Evolutionary conservation across 2,113 vertebrate genomes (phyloP).

Genomic region (Platichthys stellatus): DNA sequence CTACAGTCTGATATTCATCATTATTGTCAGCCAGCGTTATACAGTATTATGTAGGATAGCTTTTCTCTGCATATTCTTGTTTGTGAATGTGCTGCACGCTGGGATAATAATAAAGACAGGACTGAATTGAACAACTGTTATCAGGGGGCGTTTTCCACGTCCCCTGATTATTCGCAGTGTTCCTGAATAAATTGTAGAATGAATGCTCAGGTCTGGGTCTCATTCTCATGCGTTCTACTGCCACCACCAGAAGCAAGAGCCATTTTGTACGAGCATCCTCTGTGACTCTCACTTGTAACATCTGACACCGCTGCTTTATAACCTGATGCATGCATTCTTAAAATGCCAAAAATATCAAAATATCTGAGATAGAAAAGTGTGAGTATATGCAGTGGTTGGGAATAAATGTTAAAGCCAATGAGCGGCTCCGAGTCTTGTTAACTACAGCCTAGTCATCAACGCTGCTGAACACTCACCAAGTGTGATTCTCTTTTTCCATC

Average conservation of each 20-base stretch:
- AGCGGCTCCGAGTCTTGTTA: conserved; percentile 35
- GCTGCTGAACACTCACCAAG: conserved; percentile 60
- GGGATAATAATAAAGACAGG: conserved; percentile 4
- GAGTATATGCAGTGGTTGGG: conserved; percentile 16
- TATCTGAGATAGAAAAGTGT: not conserved
- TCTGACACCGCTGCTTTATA: conserved; percentile 23
- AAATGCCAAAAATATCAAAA: no score
- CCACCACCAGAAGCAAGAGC: conserved; percentile 21
- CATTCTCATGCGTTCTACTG: conserved; percentile 33
- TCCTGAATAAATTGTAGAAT: conserved; percentile 8
- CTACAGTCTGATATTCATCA: conserved; percentile 6
- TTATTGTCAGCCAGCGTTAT: conserved; percentile 4
- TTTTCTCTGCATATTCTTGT: conserved; percentile 5
- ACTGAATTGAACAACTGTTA: conserved; percentile 17
- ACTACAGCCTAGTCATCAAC: conserved; percentile 44
- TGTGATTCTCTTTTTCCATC: conserved; percentile 76
- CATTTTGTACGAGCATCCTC: conserved; percentile 29
- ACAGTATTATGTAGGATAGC: not conserved
- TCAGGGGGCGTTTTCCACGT: conserved; percentile 12
- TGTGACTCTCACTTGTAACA: conserved; percentile 34
- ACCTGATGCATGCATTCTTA: conserved; percentile 14
- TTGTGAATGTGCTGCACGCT: not conserved
- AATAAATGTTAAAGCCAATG: conserved; percentile 37
- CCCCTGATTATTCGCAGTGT: conserved; percentile 23
- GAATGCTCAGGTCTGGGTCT: conserved; percentile 38